Evolutionary conservation across 1,140 invertebrate species (phyloP), one percentile per base, ranked within the genome.

Genomic region (Musca vetustissima): DNA sequence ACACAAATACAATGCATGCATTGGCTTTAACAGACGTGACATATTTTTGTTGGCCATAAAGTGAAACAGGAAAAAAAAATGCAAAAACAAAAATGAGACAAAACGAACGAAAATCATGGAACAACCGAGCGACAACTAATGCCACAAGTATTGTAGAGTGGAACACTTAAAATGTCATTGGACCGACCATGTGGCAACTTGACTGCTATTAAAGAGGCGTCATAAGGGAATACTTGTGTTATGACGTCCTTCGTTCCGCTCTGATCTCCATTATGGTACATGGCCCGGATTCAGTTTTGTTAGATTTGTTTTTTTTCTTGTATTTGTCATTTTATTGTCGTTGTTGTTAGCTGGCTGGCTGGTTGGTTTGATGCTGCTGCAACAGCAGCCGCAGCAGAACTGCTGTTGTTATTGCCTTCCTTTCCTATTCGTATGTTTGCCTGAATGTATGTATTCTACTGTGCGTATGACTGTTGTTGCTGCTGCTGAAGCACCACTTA

Each of bases 121-220:
- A 28, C 24, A 57, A 17, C 24, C 22, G 15, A 57, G 25, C 53
- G 25, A 57, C 28, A 61, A 61, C 57, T 61, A 61, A 61, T 61
- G 57, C 28, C 28, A 36, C 57, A 61, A 61, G 57, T 61, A 61
- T 19, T 61, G 19, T 17, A 11, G 36, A 43, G 36, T 43, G 36
- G 36, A 43, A 61, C 57, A 61, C 28, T 61, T 19, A 36, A 61
- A 61, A 61, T 36, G 57, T 61, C 57, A 61, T 61, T 61, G 57
- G 57, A 36, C 57, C 57, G 57, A 36, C 28, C 57, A 61, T 61
- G 57, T 36, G 57, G 57, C 25, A 61, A 61, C 57, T 61, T 61
- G 57, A 61, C 57, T 61, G n/a, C 57, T 61, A 61, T 61, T 61
- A 61, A 61, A 61, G 15, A 61, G 57, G 57, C 57, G 57, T 61